Evolutionary conservation across 2,797 vertebrate species (phyloP), one percentile per base, ranked within the genome.

Genomic region (Hozukius guyotensis): DNA sequence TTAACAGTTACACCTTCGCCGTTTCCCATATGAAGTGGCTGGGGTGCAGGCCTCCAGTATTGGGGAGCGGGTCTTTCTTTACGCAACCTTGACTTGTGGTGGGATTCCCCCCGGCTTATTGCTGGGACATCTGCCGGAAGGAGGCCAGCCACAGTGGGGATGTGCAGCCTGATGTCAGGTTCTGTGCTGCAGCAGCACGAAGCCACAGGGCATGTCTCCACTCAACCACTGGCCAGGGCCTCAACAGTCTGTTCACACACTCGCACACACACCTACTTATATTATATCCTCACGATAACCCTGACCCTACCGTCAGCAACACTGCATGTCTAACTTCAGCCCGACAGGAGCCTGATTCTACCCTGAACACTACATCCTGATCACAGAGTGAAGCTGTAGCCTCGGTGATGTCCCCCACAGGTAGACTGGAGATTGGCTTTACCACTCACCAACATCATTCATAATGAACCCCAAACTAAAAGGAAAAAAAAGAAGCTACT

Each of bases 91-190:
- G 83, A 83, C 95, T 92, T 97, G 93, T 96, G 97, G 96, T 98
- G 96, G 96, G 97, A 94, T 96, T 96, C 85, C 74, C 92, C 87
- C 85, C 85, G 94, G 91, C 94, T 92, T 87, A 93, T 76, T 94
- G 91, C 94, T 97, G 96, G 96, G 96, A 97, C 96, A 98, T 97
- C 97, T 97, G 96, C 96, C 96, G 96, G 97, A 98, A 97, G 95
- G 94, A 96, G 96, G 96, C 94, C 94, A 95, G 95, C 94, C 94
- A 96, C 97, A 97, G 95, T 96, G 96, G 95, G 91, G 96, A 94
- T 96, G 96, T 95, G 93, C 93, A 95, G 91, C 91, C 88, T 93
- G 95, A 88, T 95, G 95, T 95, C 89, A 95, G 92, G 92, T 91
- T 89, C 87, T 91, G 82, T 11, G 71, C 82, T 83, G 81, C 86